Evolutionary conservation across 2,888 invertebrate genomes (phyloP), one percentile per base, ranked within the genome.

Genomic region (Tuta absoluta): DNA sequence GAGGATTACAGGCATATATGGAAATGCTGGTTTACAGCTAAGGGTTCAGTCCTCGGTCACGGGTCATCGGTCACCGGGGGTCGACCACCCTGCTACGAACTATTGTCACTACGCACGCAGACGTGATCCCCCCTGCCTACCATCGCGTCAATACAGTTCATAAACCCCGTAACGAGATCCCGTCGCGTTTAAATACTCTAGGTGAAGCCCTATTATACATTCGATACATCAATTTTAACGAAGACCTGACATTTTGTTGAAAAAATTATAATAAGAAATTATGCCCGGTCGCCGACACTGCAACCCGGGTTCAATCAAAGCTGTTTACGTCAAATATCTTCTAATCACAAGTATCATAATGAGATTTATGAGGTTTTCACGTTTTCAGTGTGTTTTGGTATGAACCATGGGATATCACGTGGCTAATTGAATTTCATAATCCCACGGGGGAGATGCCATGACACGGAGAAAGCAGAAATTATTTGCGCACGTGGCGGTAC

Each of bases 391-490:
- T 53, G 17, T 57, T 41, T 63, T 63, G 10, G 33, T 33, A 56
- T 57, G 24, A 41, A 23, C 56, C 19, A 45, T 10, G 19, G 24
- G 53, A 21, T 53, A 12, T 63, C 63, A 63, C 57, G 63, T 63
- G 57, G 51, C 24, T 24, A 3, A 53, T 53, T 62, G 49, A 62
- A 38, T 62, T 59, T 59, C 33, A 57, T 33, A 33, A n/a, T 0
- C 33, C 33, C 28, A 24, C n/a, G 8, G 33, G 33, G n/a, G 57
- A 33, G 33, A 57, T 57, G 24, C 11, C 14, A 33, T n/a, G n/a
- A 0, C n/a, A 57, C 21, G 33, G 23, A 41, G 49, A 63, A 58
- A 63, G 63, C 49, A 37, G 48, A 63, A 63, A 63, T 58, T 63
- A 49, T 58, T 48, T 45, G 28, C 14, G 21, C 45, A 17, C 57